These are phyloP conservation scores for Barypeithes pellucidus DNA, from an alignment of 2,888 invertebrate species.

Conservation along the genomic window DNA sequence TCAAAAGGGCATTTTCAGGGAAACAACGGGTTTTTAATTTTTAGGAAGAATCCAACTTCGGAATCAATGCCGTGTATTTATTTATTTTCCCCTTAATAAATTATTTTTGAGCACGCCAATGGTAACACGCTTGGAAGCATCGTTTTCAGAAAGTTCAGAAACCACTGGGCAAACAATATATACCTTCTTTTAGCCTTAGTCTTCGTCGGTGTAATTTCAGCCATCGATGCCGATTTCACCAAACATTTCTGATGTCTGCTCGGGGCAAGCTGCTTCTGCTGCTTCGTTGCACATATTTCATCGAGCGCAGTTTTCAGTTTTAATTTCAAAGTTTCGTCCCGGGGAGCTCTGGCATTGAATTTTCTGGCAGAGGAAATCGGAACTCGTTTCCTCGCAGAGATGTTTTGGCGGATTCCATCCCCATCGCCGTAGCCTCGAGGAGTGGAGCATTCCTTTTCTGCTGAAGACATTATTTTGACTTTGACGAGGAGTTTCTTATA, in stretches of 20 bases:
- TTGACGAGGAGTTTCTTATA: not conserved
- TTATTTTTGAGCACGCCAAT: too few species aligned
- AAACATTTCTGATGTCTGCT: conserved; percentile 44
- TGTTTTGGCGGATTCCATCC: conserved; percentile 58
- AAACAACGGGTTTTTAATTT: too few species aligned
- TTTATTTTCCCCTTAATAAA: too few species aligned
- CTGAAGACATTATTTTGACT: conserved; percentile 27
- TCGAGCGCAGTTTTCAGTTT: conserved; percentile 59
- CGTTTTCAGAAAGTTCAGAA: not conserved
- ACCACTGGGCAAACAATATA: too few species aligned
- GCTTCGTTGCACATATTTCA: conserved; percentile 36
- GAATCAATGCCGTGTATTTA: too few species aligned
- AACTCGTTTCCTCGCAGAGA: conserved; percentile 56
- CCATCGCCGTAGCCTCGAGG: conserved; percentile 58
- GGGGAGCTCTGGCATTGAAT: conserved; percentile 59
- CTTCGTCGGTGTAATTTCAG: conserved; percentile 65
- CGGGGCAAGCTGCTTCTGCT: conserved; percentile 29
- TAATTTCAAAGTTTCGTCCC: conserved; percentile 55
- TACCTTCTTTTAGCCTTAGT: conserved; percentile 56
- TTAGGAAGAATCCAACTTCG: too few species aligned
- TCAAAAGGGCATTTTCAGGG: too few species aligned
- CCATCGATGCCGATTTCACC: conserved; percentile 59
- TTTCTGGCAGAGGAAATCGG: conserved; percentile 63
- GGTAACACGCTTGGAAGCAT: too few species aligned
- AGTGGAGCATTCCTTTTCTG: conserved; percentile 38